Evolutionary conservation across 2,797 vertebrate genomes (phyloP), one percentile per base, ranked within the genome.

Genomic region (Sciurus carolinensis): DNA sequence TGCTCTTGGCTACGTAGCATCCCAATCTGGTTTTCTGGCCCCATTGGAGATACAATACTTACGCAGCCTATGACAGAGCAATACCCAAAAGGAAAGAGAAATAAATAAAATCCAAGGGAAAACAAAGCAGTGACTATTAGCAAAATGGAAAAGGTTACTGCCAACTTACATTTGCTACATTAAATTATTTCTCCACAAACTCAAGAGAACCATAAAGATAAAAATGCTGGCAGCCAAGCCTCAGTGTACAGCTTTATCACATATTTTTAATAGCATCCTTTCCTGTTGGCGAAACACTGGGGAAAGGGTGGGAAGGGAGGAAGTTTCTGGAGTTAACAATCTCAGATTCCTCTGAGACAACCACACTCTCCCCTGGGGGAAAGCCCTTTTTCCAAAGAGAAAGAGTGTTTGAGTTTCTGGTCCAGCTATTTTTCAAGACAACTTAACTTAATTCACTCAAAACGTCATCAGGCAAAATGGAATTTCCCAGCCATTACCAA

Each of bases 201-300:
- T 80, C 66, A 73, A 93, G 71, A 96, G 87, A 72, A 62, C 18
- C 52, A 89, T 88, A 91, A 90, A 97, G 94, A 95, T 94, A 76
- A 94, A 91, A n/a, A 13, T 71, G 42, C 84, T 83, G 96, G 92
- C 87, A 87, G 87, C 81, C 90, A 39, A 0, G 0, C 50, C 95
- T 71, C 83, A 13, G 15, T 12, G 18, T 33, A 64, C 28, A 77
- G 87, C 90, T 96, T 89, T 86, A 85, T 95, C 87, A 88, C 36
- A 42, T n/a, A 76, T 36, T 87, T 73, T 54, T 85, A 79, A 84
- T 30, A 93, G 62, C 12, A 17, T 33, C 90, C 86, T 91, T 52
- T 87, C 47, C 86, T 82, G 28, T 77, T 24, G 69, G 67, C 36
- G 54, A 57, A 82, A 50, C 26, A 64, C 20, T 28, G 17, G 14